Evolutionary conservation across 2,113 vertebrate genomes (phyloP).

Genomic region (Nothocercus julius): DNA sequence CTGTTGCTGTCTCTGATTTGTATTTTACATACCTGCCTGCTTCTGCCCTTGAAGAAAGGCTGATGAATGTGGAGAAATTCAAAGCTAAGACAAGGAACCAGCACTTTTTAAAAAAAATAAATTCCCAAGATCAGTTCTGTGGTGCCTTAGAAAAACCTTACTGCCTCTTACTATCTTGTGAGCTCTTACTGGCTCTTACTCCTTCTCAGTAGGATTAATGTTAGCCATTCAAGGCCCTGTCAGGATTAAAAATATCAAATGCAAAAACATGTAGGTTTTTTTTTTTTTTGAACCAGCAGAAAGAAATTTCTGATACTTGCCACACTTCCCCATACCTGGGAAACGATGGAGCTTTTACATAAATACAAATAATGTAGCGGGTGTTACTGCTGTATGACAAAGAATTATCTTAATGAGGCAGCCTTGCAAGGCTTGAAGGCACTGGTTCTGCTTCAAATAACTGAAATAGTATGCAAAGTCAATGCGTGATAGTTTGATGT

Average conservation of each 20-base stretch:
- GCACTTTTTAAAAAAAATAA: fast-evolving
- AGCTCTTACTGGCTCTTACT: neutral
- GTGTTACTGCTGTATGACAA: neutral
- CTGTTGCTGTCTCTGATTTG: neutral
- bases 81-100: neutral
- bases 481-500: no score
- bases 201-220: neutral
- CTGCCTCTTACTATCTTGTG: neutral
- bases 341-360: neutral
- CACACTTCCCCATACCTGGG: neutral
- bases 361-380: neutral
- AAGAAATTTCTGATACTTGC: neutral
- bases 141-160: neutral
- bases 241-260: neutral
- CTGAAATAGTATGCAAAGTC: neutral
- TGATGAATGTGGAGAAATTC: neutral
- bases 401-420: neutral
- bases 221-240: neutral
- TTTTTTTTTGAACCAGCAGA: neutral
- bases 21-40: neutral
- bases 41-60: neutral
- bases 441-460: neutral
- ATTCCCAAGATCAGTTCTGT: neutral
- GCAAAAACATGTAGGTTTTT: no score
- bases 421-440: neutral